These are phyloP conservation scores for Cynocephalus volans DNA, from an alignment of 2,113 vertebrate species.

Conservation along the genomic window DNA sequence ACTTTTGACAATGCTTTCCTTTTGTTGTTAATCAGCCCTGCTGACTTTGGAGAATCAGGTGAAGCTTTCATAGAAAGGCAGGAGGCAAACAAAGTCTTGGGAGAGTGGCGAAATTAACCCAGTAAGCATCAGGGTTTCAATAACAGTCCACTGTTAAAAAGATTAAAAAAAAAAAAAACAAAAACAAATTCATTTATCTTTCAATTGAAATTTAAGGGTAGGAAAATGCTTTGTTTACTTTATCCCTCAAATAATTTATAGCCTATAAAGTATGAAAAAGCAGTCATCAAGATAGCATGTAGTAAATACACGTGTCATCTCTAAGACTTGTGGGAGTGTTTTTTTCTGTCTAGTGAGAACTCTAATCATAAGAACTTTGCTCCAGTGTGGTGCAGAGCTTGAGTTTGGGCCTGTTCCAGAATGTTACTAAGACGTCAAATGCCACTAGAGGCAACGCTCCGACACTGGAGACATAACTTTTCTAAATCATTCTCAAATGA, in stretches of 20 bases:
- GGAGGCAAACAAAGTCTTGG: not conserved
- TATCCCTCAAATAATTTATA: not conserved
- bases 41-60: conserved; percentile 20
- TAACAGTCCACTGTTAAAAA: not conserved
- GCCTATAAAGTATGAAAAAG: not conserved
- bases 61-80: not conserved
- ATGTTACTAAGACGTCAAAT: conserved; percentile 62
- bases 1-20: not conserved
- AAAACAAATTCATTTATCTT: not conserved
- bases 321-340: not conserved
- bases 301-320: not conserved
- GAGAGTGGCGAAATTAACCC: not conserved
- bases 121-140: not conserved
- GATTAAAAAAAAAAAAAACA: not conserved
- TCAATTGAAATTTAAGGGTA: not conserved
- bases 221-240: not conserved
- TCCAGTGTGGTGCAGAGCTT: not conserved
- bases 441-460: not conserved
- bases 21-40: not conserved
- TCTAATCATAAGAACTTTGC: not conserved
- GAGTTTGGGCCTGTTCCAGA: not conserved
- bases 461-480: conserved; percentile 40
- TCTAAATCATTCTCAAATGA: conserved; percentile 28
- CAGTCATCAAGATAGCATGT: not conserved
- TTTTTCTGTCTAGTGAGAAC: not conserved